Conservation (phyloP, 2,888 invertebrate species). For the Oscheius sp. region DNA sequence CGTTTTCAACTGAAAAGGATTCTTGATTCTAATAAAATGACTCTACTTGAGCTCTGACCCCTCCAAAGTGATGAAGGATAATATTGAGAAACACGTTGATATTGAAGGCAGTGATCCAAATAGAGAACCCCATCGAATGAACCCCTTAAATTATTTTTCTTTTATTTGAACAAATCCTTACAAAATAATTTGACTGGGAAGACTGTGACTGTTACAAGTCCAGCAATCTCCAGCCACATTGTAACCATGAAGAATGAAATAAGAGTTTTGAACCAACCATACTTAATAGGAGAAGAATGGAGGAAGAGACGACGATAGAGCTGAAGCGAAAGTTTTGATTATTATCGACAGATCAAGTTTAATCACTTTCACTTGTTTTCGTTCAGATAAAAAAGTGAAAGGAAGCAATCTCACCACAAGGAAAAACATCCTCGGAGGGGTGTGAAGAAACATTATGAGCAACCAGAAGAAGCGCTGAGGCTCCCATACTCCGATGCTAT, state of each 20-base stretch:
- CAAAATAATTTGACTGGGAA: conserved; percentile 42
- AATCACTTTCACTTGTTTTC: neutral
- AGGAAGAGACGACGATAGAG: conserved; percentile 50
- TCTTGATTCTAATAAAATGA: neutral
- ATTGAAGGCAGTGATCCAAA: conserved; percentile 66
- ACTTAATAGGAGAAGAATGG: conserved; percentile 33
- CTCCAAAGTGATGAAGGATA: conserved; percentile 61
- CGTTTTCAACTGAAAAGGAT: conserved; percentile 46
- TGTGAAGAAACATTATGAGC: conserved; percentile 60
- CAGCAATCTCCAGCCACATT: conserved; percentile 43
- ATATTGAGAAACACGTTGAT: conserved; percentile 66
- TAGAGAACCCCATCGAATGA: conserved; percentile 59
- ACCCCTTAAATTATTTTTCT: conserved; percentile 43
- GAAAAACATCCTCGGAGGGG: conserved; percentile 62
- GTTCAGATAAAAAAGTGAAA: neutral
- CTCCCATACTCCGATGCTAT: conserved; percentile 67
- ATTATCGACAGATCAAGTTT: neutral
- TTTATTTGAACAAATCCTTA: neutral
- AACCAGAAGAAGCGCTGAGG: conserved; percentile 68
- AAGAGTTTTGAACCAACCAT: conserved; percentile 32
- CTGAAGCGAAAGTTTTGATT: conserved; percentile 27
- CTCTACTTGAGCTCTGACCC: conserved; percentile 48
- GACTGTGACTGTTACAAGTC: conserved; percentile 59
- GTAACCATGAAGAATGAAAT: conserved; percentile 39
- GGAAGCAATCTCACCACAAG: conserved; percentile 42